A percentile compares a stretch with the other conserved stretches of the same genome.
These are phyloP conservation scores for Enteromius anoplus DNA, from an alignment of 2,797 vertebrate species.

Conservation along the genomic window DNA sequence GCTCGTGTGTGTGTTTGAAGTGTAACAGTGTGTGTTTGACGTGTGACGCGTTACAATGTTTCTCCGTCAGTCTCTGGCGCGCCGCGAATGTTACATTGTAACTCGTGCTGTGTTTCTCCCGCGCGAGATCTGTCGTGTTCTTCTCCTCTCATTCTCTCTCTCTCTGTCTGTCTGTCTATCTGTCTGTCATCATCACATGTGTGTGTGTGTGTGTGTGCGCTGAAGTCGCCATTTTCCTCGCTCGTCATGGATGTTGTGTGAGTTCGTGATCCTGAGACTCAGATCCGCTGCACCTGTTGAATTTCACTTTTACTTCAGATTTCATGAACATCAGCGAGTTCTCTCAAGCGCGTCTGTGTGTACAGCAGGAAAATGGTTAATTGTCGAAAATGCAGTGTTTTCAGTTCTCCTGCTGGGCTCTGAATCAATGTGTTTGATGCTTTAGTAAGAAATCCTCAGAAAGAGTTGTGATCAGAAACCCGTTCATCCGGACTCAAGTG, in stretches of 20 bases:
- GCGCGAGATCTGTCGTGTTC: background rate
- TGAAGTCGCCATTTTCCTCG: conserved; percentile 38
- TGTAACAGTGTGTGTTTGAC: background rate
- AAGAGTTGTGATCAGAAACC: too few species aligned
- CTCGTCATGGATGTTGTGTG: conserved; percentile 13
- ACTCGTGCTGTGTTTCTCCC: background rate
- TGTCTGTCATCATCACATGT: background rate
- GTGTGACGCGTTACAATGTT: conserved; percentile 1
- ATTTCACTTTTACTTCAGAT: too few species aligned
- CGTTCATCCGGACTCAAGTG: too few species aligned
- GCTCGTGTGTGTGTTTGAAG: background rate
- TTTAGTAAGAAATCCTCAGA: too few species aligned
- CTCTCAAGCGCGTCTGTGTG: too few species aligned
- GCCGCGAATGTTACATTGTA: background rate
- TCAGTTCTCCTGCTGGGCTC: too few species aligned
- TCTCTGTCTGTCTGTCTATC: background rate
- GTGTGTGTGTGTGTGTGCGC: conserved; percentile 1
- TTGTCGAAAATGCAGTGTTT: too few species aligned
- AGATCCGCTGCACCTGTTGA: too few species aligned
- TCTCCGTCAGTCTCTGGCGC: conserved; percentile 12
- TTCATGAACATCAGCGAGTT: too few species aligned
- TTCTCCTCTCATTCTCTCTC: background rate
- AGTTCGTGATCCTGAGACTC: too few species aligned
- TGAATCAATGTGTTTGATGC: too few species aligned
- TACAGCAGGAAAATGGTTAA: too few species aligned